phyloP scores from a whole-genome alignment of 2,888 invertebrate species.

The Machimus atricapillus region DNA sequence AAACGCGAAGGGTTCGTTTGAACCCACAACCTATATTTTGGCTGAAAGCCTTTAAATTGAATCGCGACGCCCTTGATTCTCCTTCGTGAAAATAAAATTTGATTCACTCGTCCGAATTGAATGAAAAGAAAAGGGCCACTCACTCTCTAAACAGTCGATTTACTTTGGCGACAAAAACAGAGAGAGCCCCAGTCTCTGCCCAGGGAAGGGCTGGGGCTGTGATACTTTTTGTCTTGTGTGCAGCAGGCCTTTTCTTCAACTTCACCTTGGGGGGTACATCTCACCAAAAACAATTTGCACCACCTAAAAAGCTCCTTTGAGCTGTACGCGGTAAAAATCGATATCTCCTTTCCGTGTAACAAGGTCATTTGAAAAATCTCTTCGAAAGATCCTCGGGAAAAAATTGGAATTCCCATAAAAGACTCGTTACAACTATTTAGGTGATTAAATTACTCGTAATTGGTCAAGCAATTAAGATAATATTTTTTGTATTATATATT shows the following conservation, averaged over 20 bases:
- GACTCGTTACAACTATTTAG: not conserved
- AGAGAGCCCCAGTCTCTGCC: not conserved
- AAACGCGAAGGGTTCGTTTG: not conserved
- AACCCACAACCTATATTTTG: not conserved
- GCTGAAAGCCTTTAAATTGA: not conserved
- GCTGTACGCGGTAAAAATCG: constrained; percentile 42
- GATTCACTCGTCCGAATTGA: not conserved
- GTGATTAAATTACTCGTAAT: not conserved
- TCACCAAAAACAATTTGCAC: not conserved
- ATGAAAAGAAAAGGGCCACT: not conserved
- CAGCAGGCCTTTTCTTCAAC: not conserved
- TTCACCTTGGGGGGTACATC: constrained; percentile 8
- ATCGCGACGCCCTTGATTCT: not conserved
- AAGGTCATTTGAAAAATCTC: constrained; percentile 63
- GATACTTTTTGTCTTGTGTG: not conserved
- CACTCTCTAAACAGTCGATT: not conserved
- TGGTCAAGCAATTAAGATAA: not conserved
- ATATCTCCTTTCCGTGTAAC: constrained; percentile 57
- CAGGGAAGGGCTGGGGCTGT: not conserved
- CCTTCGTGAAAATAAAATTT: not conserved
- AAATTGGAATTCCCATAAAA: constrained; percentile 10
- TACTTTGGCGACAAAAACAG: not conserved
- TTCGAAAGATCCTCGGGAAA: constrained; percentile 54
- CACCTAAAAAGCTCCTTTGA: constrained; percentile 2
- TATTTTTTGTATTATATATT: not conserved